phyloP scores from a whole-genome alignment of 2,113 vertebrate species.

The Lichenostomus cassidix region DNA sequence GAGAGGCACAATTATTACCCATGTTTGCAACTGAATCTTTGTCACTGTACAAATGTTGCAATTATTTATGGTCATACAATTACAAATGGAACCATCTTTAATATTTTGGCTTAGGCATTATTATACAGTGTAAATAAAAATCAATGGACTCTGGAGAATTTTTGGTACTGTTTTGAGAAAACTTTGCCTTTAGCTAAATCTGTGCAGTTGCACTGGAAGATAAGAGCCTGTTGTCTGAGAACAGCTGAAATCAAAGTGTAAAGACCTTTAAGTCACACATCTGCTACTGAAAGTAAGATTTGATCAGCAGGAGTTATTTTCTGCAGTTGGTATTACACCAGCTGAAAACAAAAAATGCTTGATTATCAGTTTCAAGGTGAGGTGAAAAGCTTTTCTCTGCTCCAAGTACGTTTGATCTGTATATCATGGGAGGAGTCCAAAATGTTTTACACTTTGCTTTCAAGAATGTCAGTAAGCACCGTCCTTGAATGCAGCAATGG shows the following conservation, averaged over 20 bases:
- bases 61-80: background rate
- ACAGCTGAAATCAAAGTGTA: constrained; percentile 24
- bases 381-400: background rate
- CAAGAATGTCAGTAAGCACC: background rate
- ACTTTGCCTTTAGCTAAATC: background rate
- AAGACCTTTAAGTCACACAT: background rate
- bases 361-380: background rate
- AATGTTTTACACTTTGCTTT: background rate
- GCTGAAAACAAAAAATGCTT: background rate
- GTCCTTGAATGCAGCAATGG: background rate
- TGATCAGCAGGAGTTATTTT: background rate
- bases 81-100: background rate
- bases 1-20: background rate
- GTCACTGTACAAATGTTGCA: background rate
- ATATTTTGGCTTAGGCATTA: background rate
- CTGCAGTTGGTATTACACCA: background rate
- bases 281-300: background rate
- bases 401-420: background rate
- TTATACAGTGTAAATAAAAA: background rate
- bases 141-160: background rate
- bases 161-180: background rate
- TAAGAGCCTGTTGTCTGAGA: constrained; percentile 5
- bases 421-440: background rate
- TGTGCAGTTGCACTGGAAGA: background rate
- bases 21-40: background rate